Percentiles rank a stretch among this genome's conserved stretches.
Evolutionary conservation across 2,797 vertebrate genomes (phyloP).

Genomic region (Eidolon dupreanum): DNA sequence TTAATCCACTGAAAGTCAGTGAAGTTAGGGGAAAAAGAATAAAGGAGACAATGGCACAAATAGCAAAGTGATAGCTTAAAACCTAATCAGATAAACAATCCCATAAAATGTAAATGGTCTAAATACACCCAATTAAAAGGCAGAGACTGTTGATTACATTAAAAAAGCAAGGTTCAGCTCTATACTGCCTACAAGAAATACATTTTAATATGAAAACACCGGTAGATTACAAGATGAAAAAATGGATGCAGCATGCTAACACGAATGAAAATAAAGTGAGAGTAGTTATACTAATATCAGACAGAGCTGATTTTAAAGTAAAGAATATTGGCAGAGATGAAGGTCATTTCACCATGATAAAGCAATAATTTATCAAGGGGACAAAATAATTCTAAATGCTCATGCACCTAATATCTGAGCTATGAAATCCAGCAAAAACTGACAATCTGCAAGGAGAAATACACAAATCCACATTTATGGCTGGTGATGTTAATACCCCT

Average conservation of each 20-base stretch:
- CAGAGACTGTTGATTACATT: not conserved
- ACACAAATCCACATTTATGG: not conserved
- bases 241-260: not conserved
- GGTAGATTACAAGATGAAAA: not conserved
- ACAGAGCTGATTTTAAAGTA: not conserved
- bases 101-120: not conserved
- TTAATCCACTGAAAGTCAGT: not conserved
- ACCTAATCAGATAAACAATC: not conserved
- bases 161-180: not conserved
- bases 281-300: not conserved
- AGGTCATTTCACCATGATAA: not conserved
- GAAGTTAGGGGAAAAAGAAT: not conserved
- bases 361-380: too few species aligned
- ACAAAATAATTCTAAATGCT: not conserved
- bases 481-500: not conserved
- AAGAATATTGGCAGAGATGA: not conserved
- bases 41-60: not conserved
- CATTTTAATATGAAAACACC: not conserved
- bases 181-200: not conserved
- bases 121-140: not conserved
- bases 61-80: not conserved
- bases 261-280: not conserved
- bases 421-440: not conserved
- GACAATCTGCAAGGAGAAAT: not conserved
- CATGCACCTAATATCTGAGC: not conserved